A percentile compares a stretch with the other conserved stretches of the same genome.
Evolutionary conservation across 2,113 vertebrate genomes (phyloP).

Genomic region (Silurus glanis): DNA sequence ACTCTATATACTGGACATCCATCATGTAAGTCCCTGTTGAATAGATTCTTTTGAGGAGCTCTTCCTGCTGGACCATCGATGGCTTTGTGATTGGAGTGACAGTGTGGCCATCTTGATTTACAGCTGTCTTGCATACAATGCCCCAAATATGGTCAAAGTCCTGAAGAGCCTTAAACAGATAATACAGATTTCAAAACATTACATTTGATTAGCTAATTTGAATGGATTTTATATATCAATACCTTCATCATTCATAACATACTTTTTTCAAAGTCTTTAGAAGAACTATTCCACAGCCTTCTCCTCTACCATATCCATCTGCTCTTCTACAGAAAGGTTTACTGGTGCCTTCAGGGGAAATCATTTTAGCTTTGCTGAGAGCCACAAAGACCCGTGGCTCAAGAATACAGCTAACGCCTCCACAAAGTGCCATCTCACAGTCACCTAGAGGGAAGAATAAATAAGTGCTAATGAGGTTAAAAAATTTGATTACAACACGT

Average conservation of each 20-base stretch:
- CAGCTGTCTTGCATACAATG: constrained; percentile 74
- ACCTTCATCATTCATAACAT: background rate
- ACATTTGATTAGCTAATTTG: constrained; percentile 47
- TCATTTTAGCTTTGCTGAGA: constrained; percentile 85
- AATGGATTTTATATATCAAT: background rate
- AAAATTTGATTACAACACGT: background rate
- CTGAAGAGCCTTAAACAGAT: constrained; percentile 72
- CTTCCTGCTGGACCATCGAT: constrained; percentile 77
- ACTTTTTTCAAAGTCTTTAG: constrained; percentile 81
- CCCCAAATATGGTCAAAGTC: constrained; percentile 82
- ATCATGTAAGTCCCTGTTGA: constrained; percentile 65
- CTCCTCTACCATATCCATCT: constrained; percentile 86
- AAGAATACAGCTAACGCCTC: constrained; percentile 80
- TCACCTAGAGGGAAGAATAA: constrained; percentile 72
- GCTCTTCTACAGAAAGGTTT: constrained; percentile 81
- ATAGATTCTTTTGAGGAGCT: constrained; percentile 78
- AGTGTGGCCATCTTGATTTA: constrained; percentile 82
- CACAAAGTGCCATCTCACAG: constrained; percentile 84
- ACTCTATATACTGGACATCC: constrained; percentile 80
- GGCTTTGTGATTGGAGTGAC: constrained; percentile 79
- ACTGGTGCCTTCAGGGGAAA: constrained; percentile 82
- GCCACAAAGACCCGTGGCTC: constrained; percentile 77
- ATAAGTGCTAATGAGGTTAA: background rate
- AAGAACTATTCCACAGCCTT: constrained; percentile 82
- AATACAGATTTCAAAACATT: constrained; percentile 55